Percentiles rank a stretch among this genome's conserved stretches.
phyloP scores from a whole-genome alignment of 64 coral and sea anemone genomes.

The Exaiptasia diaphana region DNA sequence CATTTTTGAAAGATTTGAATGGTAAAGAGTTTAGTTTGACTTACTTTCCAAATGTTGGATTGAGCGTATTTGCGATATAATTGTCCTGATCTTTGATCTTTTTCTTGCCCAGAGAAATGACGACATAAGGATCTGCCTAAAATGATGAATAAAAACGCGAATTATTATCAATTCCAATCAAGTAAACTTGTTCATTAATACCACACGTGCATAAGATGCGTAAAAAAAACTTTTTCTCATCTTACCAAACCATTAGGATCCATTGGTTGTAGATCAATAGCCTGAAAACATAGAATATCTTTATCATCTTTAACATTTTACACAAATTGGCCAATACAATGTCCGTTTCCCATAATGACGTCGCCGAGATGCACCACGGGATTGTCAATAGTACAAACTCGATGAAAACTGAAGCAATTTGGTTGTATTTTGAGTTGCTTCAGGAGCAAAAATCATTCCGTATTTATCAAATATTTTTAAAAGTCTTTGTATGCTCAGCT shows the following conservation, averaged over 20 bases:
- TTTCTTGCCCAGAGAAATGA: conserved; percentile 30
- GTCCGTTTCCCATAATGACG: no score
- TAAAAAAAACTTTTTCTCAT: not conserved
- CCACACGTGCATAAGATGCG: no score
- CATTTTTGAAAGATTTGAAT: not conserved
- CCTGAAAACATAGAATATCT: no score
- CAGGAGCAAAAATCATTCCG: no score
- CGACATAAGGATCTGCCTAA: conserved; percentile 54
- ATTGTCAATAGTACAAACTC: no score
- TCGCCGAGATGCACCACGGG: no score
- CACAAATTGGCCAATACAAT: no score
- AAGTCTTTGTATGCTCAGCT: no score
- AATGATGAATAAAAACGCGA: not conserved
- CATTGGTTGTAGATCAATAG: conserved; percentile 83
- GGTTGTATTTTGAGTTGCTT: no score
- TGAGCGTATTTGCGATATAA: conserved; percentile 57
- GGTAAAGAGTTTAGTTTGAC: not conserved
- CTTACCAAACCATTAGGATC: conserved; percentile 89
- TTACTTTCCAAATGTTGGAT: conserved; percentile 58
- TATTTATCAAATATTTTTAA: no score
- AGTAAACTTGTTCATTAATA: not conserved
- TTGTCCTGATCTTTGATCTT: conserved; percentile 60
- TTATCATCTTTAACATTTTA: no score
- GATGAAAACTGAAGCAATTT: no score
- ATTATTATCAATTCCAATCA: not conserved